Percentiles rank a stretch among this genome's conserved stretches.
These are phyloP conservation scores for Dasypolia templi DNA, from an alignment of 2,888 invertebrate genomes.

Conservation along the genomic window DNA sequence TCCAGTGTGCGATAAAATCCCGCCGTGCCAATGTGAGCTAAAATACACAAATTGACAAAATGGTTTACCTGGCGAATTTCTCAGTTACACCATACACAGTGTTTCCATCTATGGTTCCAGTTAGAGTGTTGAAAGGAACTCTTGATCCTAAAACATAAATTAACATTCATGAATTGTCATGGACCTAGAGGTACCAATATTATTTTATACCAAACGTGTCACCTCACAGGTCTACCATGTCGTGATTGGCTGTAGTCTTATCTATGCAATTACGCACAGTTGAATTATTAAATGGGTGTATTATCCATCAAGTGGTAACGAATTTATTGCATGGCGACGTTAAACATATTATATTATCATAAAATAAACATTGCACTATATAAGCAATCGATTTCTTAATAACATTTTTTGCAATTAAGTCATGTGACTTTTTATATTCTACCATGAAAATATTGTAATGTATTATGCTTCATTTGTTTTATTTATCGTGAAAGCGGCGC, in stretches of 20 bases:
- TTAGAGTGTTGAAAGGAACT: constrained; percentile 95
- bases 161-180: constrained; percentile 17
- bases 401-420: constrained; percentile 24
- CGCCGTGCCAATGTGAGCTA: too few species aligned
- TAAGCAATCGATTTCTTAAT: constrained; percentile 50
- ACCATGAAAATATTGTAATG: constrained; percentile 4
- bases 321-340: constrained; percentile 37
- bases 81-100: constrained; percentile 97
- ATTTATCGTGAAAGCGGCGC: constrained; percentile 47
- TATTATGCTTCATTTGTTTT: constrained; percentile 33
- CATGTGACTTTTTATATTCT: constrained; percentile 1
- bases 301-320: constrained; percentile 55
- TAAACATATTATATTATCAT: constrained; percentile 45
- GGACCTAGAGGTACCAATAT: constrained; percentile 40
- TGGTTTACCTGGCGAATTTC: constrained; percentile 92
- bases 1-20: too few species aligned
- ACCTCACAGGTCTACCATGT: constrained; percentile 52
- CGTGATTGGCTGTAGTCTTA: constrained; percentile 41
- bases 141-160: constrained; percentile 92
- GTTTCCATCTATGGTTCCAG: constrained; percentile 96
- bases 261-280: constrained; percentile 53
- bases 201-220: constrained; percentile 45
- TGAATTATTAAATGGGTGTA: constrained; percentile 50
- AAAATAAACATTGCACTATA: constrained; percentile 34
- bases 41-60: constrained; percentile 5